A percentile compares a stretch with the other conserved stretches of the same genome.
Evolutionary conservation across 2,888 invertebrate genomes (phyloP).

Genomic region (Tachystola acroxantha): DNA sequence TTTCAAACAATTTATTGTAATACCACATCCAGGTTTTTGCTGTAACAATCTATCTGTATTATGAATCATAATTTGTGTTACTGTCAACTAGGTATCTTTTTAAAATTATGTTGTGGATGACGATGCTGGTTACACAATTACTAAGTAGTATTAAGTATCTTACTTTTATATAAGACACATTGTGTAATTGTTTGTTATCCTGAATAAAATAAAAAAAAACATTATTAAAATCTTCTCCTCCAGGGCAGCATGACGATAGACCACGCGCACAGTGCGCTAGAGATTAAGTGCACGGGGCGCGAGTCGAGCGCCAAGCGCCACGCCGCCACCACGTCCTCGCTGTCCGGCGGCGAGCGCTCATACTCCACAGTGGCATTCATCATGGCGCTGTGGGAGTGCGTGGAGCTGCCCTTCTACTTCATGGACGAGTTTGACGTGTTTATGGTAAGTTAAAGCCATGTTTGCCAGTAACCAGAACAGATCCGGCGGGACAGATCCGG

Average conservation of each 20-base stretch:
- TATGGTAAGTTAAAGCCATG: slow-evolving; percentile 86
- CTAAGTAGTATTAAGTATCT: too few relatives aligned
- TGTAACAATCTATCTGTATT: too few relatives aligned
- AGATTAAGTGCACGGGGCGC: slow-evolving; percentile 50
- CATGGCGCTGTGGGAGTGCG: slow-evolving; percentile 94
- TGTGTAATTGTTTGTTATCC: too few relatives aligned
- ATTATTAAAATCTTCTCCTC: too few relatives aligned
- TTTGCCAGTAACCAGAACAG: not conserved
- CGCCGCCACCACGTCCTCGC: slow-evolving; percentile 72
- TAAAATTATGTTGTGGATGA: too few relatives aligned
- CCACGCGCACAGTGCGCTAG: slow-evolving; percentile 37
- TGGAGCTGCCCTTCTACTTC: slow-evolving; percentile 94
- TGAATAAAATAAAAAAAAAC: too few relatives aligned
- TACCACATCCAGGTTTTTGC: too few relatives aligned
- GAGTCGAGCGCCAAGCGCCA: slow-evolving; percentile 29
- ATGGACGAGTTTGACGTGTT: slow-evolving; percentile 98
- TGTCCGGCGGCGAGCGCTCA: slow-evolving; percentile 97
- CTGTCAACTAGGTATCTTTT: too few relatives aligned
- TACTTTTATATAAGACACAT: too few relatives aligned
- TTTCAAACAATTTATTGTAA: too few relatives aligned
- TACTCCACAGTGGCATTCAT: slow-evolving; percentile 97
- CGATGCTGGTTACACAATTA: too few relatives aligned
- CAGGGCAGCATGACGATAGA: slow-evolving; percentile 78
- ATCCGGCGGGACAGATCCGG: not conserved
- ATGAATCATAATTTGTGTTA: too few relatives aligned